These are phyloP conservation scores for Pygocentrus nattereri DNA, from an alignment of 2,797 vertebrate species.

Conservation along the genomic window DNA sequence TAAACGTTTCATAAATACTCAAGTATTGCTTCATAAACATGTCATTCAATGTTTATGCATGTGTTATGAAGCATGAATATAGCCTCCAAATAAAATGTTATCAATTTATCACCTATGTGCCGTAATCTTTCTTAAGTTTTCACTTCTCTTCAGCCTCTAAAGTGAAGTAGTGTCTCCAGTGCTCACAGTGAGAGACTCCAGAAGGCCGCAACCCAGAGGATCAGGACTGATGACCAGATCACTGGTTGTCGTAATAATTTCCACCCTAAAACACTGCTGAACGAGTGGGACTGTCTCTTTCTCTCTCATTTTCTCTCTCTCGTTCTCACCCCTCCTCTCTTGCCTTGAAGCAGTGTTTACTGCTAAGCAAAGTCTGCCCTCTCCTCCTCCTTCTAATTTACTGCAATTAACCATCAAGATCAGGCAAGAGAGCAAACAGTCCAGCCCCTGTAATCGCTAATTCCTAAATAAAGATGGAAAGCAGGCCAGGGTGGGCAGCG, in stretches of 20 bases:
- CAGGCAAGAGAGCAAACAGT: conserved; percentile 43
- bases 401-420: conserved; percentile 49
- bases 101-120: too few species aligned
- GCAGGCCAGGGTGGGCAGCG: conserved; percentile 1
- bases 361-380: conserved; percentile 10
- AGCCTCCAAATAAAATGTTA: too few species aligned
- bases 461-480: conserved; percentile 41
- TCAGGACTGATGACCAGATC: neutral
- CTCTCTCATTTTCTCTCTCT: neutral
- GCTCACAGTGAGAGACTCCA: neutral
- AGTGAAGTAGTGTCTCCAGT: too few species aligned
- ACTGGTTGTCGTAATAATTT: neutral
- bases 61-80: too few species aligned
- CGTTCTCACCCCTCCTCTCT: neutral
- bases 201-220: neutral
- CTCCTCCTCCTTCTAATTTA: conserved; percentile 38
- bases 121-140: too few species aligned
- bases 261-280: neutral
- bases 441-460: conserved; percentile 43
- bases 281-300: neutral
- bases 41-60: too few species aligned
- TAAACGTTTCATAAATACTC: too few species aligned
- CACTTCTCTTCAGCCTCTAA: too few species aligned
- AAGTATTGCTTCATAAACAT: too few species aligned
- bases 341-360: conserved; percentile 34